These are phyloP conservation scores for Microplitis mediator DNA, from an alignment of 1,140 invertebrate genomes.

Conservation along the genomic window DNA sequence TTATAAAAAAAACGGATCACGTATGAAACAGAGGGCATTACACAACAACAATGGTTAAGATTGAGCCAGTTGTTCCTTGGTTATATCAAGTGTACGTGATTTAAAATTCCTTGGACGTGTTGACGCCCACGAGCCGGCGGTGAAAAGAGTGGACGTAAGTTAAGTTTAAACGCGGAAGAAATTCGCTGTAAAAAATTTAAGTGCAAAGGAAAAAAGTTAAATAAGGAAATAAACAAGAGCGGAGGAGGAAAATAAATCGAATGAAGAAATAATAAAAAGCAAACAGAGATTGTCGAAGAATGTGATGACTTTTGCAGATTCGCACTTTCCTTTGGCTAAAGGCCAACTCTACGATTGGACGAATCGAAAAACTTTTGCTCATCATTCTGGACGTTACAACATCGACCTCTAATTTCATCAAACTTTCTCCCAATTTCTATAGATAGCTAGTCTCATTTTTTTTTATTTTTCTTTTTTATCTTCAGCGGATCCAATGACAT, in stretches of 20 bases:
- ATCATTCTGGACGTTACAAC: not conserved
- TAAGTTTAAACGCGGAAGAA: too few species aligned
- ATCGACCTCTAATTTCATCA: not conserved
- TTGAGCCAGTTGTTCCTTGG: not conserved
- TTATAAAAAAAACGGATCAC: not conserved
- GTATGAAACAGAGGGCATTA: not conserved
- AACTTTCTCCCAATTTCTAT: conserved; percentile 7
- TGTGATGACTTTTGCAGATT: conserved; percentile 16
- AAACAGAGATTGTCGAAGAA: not conserved
- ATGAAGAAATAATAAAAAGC: not conserved
- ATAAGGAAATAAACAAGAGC: not conserved
- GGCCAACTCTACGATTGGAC: conserved; percentile 1
- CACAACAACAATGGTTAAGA: conserved; percentile 3
- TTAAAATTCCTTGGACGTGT: conserved; percentile 4
- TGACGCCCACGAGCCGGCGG: not conserved
- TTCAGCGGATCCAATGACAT: too few species aligned
- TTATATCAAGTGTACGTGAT: not conserved
- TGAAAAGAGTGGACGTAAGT: not conserved
- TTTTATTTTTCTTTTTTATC: too few species aligned
- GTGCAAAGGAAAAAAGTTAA: not conserved
- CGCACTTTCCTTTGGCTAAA: conserved; percentile 6
- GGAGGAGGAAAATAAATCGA: not conserved
- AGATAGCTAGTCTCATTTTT: not conserved
- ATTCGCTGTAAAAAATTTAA: too few species aligned
- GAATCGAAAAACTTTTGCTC: not conserved